Evolutionary conservation across 1,140 invertebrate genomes (phyloP).

Genomic region (Bombus difficillimus): DNA sequence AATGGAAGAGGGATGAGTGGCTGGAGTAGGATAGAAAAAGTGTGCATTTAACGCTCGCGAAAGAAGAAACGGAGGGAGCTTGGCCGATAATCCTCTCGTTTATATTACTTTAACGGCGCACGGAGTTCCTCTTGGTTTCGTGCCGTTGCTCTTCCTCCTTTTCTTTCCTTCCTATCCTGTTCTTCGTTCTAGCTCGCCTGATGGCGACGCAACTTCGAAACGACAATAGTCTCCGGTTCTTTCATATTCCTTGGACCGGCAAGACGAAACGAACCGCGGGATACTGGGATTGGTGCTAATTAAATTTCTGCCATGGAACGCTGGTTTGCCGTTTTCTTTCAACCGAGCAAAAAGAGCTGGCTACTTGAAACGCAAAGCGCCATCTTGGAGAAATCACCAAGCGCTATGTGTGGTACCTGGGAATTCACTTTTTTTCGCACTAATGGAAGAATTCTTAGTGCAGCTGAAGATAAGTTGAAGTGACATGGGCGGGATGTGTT

Average conservation of each 20-base stretch:
- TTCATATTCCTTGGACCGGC: slow-evolving; percentile 60
- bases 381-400: not conserved
- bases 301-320: slow-evolving; percentile 55
- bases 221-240: slow-evolving; percentile 42
- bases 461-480: not conserved
- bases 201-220: slow-evolving; percentile 26
- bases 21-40: slow-evolving; percentile 30
- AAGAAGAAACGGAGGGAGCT: slow-evolving; percentile 49
- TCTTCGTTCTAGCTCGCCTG: not conserved
- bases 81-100: slow-evolving; percentile 69
- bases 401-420: not conserved
- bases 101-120: slow-evolving; percentile 65
- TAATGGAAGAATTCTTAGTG: not conserved
- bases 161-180: not conserved
- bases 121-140: slow-evolving; percentile 9
- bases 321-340: slow-evolving; percentile 6
- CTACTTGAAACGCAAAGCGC: not conserved
- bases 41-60: slow-evolving; percentile 59
- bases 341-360: not conserved
- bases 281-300: slow-evolving; percentile 56
- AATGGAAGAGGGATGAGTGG: not conserved
- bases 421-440: not conserved
- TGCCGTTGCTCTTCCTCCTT: not conserved
- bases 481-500: not conserved
- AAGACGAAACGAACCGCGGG: slow-evolving; percentile 43